Evolutionary conservation across 2,113 vertebrate genomes (phyloP).

Genomic region (Neodon shergylaensis): DNA sequence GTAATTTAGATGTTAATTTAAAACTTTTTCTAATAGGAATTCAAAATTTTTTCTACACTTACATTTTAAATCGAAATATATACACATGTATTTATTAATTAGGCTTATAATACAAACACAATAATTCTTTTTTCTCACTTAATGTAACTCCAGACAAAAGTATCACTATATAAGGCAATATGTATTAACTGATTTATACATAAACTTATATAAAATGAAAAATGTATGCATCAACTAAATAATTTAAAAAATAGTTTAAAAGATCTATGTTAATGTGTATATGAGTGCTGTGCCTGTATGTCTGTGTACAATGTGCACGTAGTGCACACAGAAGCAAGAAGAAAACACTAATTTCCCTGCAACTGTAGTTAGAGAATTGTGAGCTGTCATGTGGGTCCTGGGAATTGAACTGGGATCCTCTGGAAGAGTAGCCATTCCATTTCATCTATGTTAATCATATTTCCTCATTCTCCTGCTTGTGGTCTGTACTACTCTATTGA

Average conservation of each 20-base stretch:
- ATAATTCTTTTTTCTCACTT: not conserved
- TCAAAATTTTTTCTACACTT: not conserved
- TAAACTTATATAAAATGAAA: slow-evolving; percentile 23
- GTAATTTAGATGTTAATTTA: not conserved
- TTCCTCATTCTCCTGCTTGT: not conserved
- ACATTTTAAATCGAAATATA: not conserved
- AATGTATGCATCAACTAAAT: not conserved
- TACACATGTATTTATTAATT: not conserved
- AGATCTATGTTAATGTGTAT: not conserved
- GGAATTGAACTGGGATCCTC: not conserved
- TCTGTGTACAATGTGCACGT: not conserved
- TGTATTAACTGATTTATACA: not conserved
- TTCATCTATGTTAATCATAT: not conserved
- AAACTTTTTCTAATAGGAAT: not conserved
- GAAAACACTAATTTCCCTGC: not conserved
- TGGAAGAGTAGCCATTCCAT: not conserved
- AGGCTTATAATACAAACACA: not conserved
- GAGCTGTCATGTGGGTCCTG: not conserved
- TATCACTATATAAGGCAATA: not conserved
- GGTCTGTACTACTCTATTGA: not conserved
- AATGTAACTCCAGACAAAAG: not conserved
- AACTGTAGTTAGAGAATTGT: not conserved
- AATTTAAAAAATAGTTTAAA: not conserved
- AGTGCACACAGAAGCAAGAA: not conserved
- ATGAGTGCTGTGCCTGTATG: not conserved